Percentiles rank a stretch among this genome's conserved stretches.
Conservation (phyloP, 2,888 invertebrate species). For the Drepana falcataria region DNA sequence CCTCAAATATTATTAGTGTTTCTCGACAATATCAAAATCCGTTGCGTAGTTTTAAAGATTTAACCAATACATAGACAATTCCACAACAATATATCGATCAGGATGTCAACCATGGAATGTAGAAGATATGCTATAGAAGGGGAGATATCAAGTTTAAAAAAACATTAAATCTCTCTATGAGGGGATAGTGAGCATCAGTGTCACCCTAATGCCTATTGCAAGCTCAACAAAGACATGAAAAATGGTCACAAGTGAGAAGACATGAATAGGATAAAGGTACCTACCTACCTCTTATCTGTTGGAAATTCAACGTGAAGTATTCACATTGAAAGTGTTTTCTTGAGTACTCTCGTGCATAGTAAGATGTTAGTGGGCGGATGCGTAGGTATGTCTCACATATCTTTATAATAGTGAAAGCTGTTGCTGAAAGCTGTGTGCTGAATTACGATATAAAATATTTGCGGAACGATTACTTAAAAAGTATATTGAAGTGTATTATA, state of each 20-base stretch:
- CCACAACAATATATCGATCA: constrained; percentile 1
- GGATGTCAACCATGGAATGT: constrained; percentile 14
- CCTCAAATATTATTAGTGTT: too few species aligned
- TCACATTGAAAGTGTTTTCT: constrained; percentile 39
- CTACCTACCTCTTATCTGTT: constrained; percentile 65
- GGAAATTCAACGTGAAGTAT: constrained; percentile 49
- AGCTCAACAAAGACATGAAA: constrained; percentile 70
- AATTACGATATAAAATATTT: too few species aligned
- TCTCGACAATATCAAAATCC: too few species aligned
- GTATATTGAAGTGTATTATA: too few species aligned
- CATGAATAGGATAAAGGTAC: constrained; percentile 69
- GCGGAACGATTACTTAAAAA: too few species aligned
- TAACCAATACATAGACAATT: too few species aligned
- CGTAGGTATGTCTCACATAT: neutral
- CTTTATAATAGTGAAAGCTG: too few species aligned
- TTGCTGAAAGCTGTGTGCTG: too few species aligned
- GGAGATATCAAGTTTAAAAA: constrained; percentile 33
- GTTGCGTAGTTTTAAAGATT: too few species aligned
- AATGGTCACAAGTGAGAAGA: constrained; percentile 61
- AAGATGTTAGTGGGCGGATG: constrained; percentile 11
- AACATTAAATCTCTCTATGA: constrained; percentile 40
- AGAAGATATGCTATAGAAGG: constrained; percentile 9
- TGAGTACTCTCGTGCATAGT: constrained; percentile 20
- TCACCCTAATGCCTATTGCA: constrained; percentile 62
- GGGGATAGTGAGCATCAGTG: constrained; percentile 44